phyloP scores from a whole-genome alignment of 2,113 vertebrate species.

The Plecturocebus donacophilus region DNA sequence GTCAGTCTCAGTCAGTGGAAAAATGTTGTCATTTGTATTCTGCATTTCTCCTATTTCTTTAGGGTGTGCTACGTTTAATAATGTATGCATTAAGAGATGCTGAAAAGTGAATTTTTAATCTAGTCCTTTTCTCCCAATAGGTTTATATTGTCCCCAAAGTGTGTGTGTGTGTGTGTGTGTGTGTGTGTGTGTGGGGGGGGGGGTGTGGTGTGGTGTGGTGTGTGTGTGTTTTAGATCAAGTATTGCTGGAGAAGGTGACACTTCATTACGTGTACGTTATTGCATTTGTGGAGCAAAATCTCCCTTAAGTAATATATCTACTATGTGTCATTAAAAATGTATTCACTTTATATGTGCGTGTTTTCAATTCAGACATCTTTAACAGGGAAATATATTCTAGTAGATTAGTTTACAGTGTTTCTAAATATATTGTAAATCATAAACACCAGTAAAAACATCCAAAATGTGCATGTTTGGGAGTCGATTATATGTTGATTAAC shows the following conservation, averaged over 20 bases:
- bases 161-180: background rate
- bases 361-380: constrained; percentile 54
- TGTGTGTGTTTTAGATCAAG: constrained; percentile 43
- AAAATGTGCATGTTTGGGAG: constrained; percentile 49
- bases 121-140: constrained; percentile 40
- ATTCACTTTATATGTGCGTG: background rate
- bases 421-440: constrained; percentile 58
- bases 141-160: constrained; percentile 22
- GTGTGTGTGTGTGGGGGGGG: background rate
- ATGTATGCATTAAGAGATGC: constrained; percentile 22
- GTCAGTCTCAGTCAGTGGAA: background rate
- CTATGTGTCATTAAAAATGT: constrained; percentile 54
- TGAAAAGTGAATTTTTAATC: constrained; percentile 38
- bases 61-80: constrained; percentile 54
- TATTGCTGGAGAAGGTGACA: constrained; percentile 25
- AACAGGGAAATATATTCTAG: constrained; percentile 53
- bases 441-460: constrained; percentile 56
- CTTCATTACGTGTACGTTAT: constrained; percentile 56
- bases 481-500: constrained; percentile 62
- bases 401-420: constrained; percentile 52
- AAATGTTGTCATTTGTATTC: constrained; percentile 61
- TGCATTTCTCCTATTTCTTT: constrained; percentile 35
- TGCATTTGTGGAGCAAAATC: constrained; percentile 43
- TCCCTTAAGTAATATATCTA: constrained; percentile 57
- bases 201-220: background rate